Evolutionary conservation across 2,797 vertebrate genomes (phyloP).

Genomic region (Carapus acus): DNA sequence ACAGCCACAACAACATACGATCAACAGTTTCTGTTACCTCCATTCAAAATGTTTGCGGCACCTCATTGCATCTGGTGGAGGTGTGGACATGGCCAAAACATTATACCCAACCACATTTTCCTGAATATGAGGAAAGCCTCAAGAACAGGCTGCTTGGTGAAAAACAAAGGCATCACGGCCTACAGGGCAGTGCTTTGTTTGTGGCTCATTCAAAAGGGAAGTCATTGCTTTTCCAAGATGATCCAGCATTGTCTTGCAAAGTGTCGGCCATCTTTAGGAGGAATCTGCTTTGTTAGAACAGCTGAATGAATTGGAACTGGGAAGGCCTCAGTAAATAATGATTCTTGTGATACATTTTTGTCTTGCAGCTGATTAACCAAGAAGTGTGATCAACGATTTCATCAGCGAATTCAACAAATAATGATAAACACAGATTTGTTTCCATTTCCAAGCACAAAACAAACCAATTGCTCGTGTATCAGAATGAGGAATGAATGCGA

Average conservation of each 20-base stretch:
- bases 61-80: no score
- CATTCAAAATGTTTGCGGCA: no score
- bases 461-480: neutral
- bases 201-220: slow-evolving; percentile 51
- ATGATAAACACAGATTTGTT: no score
- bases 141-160: slow-evolving; percentile 36
- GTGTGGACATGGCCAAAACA: no score
- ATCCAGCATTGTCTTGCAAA: slow-evolving; percentile 61
- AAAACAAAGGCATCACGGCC: slow-evolving; percentile 65
- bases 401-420: no score
- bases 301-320: slow-evolving; percentile 21
- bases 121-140: slow-evolving; percentile 7
- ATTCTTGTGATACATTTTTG: slow-evolving; percentile 1
- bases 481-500: neutral
- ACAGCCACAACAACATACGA: neutral
- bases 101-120: no score
- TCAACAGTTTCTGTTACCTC: no score
- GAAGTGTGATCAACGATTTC: no score
- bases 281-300: slow-evolving; percentile 40
- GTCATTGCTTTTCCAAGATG: slow-evolving; percentile 56
- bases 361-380: no score
- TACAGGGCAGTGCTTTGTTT: slow-evolving; percentile 53
- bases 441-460: no score
- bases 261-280: slow-evolving; percentile 45
- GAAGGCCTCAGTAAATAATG: slow-evolving; percentile 14